phyloP scores from a whole-genome alignment of 2,888 invertebrate genomes.

The Ctenicera cuprea region DNA sequence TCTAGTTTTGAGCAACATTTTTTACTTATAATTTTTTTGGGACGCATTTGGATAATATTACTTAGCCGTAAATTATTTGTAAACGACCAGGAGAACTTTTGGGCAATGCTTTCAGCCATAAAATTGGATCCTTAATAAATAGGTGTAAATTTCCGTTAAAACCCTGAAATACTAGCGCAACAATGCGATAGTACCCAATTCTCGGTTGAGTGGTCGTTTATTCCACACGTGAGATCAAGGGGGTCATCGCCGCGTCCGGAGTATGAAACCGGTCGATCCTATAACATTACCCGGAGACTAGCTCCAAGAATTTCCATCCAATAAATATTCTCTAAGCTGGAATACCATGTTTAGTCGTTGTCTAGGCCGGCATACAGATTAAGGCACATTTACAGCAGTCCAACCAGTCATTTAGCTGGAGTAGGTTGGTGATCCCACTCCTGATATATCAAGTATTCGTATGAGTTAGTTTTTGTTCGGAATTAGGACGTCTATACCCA shows the following conservation, averaged over 20 bases:
- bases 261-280: constrained; percentile 39
- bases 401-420: not conserved
- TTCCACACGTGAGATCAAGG: constrained; percentile 38
- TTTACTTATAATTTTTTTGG: too few species aligned
- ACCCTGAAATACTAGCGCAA: not conserved
- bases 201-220: constrained; percentile 23
- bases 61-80: too few species aligned
- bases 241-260: constrained; percentile 40
- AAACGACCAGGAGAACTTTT: too few species aligned
- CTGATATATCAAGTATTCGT: too few species aligned
- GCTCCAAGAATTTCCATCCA: constrained; percentile 31
- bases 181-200: constrained; percentile 4
- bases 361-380: constrained; percentile 11
- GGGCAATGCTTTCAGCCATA: too few species aligned
- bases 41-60: too few species aligned
- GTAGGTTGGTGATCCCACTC: too few species aligned
- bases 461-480: too few species aligned
- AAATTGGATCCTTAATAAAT: not conserved
- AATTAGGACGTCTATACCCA: too few species aligned
- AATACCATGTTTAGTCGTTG: constrained; percentile 21
- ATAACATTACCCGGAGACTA: constrained; percentile 29
- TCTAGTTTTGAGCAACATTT: too few species aligned
- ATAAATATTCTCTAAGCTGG: constrained; percentile 32
- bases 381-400: constrained; percentile 13
- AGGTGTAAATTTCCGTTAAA: not conserved